Evolutionary conservation across 30 jellyfish, hydroid and myxozoan genomes (phyloP), one percentile per base, ranked within the genome.

Genomic region (Sanderia malayensis): DNA sequence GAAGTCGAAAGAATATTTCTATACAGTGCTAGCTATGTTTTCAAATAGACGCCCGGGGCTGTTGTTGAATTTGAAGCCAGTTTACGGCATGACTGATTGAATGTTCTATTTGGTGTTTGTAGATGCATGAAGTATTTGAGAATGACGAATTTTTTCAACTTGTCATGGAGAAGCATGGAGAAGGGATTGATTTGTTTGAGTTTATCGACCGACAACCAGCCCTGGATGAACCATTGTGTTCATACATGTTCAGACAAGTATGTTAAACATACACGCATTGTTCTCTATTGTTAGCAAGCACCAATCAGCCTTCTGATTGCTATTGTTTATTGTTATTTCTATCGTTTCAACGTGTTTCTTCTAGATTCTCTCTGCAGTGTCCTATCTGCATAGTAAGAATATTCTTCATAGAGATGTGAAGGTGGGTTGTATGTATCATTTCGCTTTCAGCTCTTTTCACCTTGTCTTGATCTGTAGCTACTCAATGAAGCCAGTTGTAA

Each of bases 161-260:
- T 52, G 95, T 91, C 25, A 91, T 91, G 98, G 96, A 78, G 46
- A 83, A 91, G 55, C 98, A 91, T 45, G 98, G 98, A 2, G 98
- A 91, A 7, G 95, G 98, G 18, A 83, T 91, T 19, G 98, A 91
- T 67, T 62, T 91, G 70, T 91, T 91, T 72, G 98, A 76, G 49
- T 91, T 91, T 70, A 83, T 91, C 46, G 98, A 91, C 26, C 59
- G 88, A 23, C 89, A 84, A 55, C 98, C 98, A 21, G 76, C 80
- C 0, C 59, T 91, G 28, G 98, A 91, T 67, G 98, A 91, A 61
- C 92, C 96, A 22, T 64, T 91, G 17, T 73, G 94, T 25, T 82
- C 96, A 7, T 83, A 83, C 84, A 91, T 91, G 96, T 91, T 91
- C 67, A 58, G 92, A 44, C 98, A 91, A 91, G 97, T 88, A 37